phyloP scores from a whole-genome alignment of 2,797 vertebrate genomes.

The Mus minutoides region DNA sequence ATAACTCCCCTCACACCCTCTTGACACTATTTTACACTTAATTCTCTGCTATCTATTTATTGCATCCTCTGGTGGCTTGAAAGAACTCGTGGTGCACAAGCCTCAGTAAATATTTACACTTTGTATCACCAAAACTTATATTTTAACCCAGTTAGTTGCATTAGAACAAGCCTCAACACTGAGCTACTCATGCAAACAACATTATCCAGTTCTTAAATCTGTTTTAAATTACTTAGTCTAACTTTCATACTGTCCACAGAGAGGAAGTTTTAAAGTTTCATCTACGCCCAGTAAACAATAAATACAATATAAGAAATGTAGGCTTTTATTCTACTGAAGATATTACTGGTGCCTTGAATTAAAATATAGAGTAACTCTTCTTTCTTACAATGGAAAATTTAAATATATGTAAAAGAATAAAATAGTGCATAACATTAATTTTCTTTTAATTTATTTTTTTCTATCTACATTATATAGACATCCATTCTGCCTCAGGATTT shows the following conservation, averaged over 20 bases:
- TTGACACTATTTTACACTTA: neutral
- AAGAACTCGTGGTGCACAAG: neutral
- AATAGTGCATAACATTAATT: constrained; percentile 10
- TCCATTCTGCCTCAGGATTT: neutral
- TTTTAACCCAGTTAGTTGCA: neutral
- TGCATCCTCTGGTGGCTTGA: neutral
- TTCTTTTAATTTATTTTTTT: neutral
- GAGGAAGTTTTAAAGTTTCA: constrained; percentile 33
- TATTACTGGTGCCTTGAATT: constrained; percentile 76
- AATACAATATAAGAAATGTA: constrained; percentile 51
- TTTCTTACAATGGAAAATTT: neutral
- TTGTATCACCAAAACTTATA: constrained; percentile 11
- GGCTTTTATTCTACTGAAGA: constrained; percentile 44
- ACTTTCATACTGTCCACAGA: constrained; percentile 38
- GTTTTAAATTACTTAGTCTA: constrained; percentile 33
- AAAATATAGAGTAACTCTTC: constrained; percentile 51
- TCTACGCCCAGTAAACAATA: constrained; percentile 50
- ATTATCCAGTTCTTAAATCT: constrained; percentile 54
- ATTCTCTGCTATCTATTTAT: constrained; percentile 6
- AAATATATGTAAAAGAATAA: constrained; percentile 5
- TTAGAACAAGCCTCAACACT: constrained; percentile 61
- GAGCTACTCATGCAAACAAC: constrained; percentile 68
- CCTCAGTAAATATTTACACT: neutral
- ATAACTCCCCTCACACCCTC: neutral
- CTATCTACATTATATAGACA: neutral